Evolutionary conservation across 2,888 invertebrate genomes (phyloP).

Genomic region (Galerucella nymphaeae): DNA sequence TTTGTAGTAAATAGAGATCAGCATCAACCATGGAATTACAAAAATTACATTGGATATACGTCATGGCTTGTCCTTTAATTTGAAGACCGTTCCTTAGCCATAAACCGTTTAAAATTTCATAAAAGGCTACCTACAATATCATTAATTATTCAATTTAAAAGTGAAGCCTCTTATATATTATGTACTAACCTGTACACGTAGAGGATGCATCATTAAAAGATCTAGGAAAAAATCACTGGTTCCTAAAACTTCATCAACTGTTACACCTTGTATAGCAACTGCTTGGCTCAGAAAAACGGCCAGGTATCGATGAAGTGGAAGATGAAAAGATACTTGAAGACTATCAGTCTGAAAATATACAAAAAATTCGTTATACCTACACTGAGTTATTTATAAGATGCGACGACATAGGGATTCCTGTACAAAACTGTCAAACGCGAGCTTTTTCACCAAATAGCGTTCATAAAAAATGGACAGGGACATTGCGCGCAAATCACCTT

Average conservation of each 20-base stretch:
- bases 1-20: constrained; percentile 94
- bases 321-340: constrained; percentile 94
- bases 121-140: constrained; percentile 83
- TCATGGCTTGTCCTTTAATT: constrained; percentile 99
- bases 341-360: constrained; percentile 73
- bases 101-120: constrained; percentile 92
- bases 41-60: constrained; percentile 98
- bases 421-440: too few relatives aligned
- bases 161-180: neutral
- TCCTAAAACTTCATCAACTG: constrained; percentile 83
- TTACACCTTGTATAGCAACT: constrained; percentile 81
- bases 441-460: too few relatives aligned
- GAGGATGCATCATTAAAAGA: constrained; percentile 90
- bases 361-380: too few relatives aligned
- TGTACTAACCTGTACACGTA: constrained; percentile 77
- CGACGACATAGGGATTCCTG: too few relatives aligned
- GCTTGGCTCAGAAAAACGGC: constrained; percentile 89
- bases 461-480: too few relatives aligned
- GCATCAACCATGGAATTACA: constrained; percentile 99
- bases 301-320: constrained; percentile 95
- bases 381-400: too few relatives aligned
- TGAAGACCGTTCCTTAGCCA: constrained; percentile 98
- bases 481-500: too few relatives aligned
- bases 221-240: constrained; percentile 81
- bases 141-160: neutral